phyloP scores from a whole-genome alignment of 2,888 invertebrate species.

The Piscicola geometra region DNA sequence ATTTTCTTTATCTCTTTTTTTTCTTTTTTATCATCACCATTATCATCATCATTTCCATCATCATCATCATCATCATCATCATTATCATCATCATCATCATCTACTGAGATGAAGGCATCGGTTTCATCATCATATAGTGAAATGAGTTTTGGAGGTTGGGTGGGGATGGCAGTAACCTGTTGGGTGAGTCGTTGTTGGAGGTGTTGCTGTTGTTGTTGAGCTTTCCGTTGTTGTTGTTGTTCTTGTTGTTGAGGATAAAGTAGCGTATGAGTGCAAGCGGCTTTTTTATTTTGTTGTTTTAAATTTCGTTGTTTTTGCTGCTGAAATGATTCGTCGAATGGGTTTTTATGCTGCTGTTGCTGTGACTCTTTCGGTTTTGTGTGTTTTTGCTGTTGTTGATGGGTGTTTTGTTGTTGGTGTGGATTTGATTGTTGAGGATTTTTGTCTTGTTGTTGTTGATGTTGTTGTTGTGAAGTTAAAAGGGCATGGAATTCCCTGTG shows the following conservation, averaged over 20 bases:
- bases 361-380: neutral
- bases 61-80: constrained; percentile 23
- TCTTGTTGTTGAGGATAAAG: no score
- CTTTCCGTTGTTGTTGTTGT: constrained; percentile 3
- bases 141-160: neutral
- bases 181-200: constrained; percentile 6
- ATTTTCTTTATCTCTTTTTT: no score
- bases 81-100: constrained; percentile 14
- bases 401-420: neutral
- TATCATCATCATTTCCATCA: constrained; percentile 3
- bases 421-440: neutral
- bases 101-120: neutral
- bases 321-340: neutral
- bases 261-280: no score
- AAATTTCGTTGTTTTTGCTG: neutral
- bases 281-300: no score
- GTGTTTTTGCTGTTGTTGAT: constrained; percentile 1
- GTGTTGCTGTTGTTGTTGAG: neutral
- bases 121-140: constrained; percentile 17
- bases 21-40: constrained; percentile 11
- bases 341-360: neutral
- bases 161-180: neutral
- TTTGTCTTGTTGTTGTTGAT: constrained; percentile 2
- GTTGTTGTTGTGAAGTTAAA: constrained; percentile 23
- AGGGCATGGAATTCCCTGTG: constrained; percentile 30